Base-by-base conservation (phyloP, 1,140 invertebrate species). In the Spodoptera litura region DNA sequence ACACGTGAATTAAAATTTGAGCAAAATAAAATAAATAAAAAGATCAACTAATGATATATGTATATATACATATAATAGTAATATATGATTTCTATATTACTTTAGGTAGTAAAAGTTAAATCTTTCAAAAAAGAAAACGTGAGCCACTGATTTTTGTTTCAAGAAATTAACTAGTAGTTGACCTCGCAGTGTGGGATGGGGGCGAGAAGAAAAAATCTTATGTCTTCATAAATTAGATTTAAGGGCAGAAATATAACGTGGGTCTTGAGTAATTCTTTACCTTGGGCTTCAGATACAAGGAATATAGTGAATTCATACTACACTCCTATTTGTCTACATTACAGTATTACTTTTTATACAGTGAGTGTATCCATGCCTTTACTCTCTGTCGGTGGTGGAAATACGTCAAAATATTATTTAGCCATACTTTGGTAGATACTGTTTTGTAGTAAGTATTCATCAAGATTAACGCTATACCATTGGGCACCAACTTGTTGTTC, bases 151-250 rank as follows among this genome's bases (percentile, higher is more conserved):
- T 55, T 38, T 44, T 15, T 72, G 56, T 56, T 72, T 72, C 13
- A 56, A 15, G n/a, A 56, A 72, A 72, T 72, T 72, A 72, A 72
- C 68, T 56, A 38, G 58, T 11, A 20, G 51, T 72, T 56, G 68
- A 56, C 53, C 53, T 10, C 53, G n/a, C 27, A 53, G 64, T 56
- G 44, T 56, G 52, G 38, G 38, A 13, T 38, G 51, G 56, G 27
- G 68, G 27, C 25, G 52, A 72, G 31, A 44, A 56, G 49, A 70
- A 70, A 56, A 72, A 72, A 72, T 44, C 68, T 35, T 56, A 44
- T 72, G 68, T 72, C 68, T 72, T 72, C 68, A 72, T 72, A 72
- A 72, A 72, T 72, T 72, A 56, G 68, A 72, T 72, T 73, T 73
- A 59, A 73, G 56, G 52, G 71, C 35, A 72, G 51, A 72, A 72